A percentile compares a stretch with the other conserved stretches of the same genome.
phyloP scores from a whole-genome alignment of 1,140 invertebrate genomes.

The Caenorhabditis elegans region WBcel235 BX284605.5:16426501-16427000 shows the following conservation, averaged over 20 bases:
- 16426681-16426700: not conserved
- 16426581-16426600: not conserved
- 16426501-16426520: not conserved
- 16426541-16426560: too few species aligned
- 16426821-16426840: not conserved
- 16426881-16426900: not conserved
- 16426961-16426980: not conserved
- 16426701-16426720: not conserved
- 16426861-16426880: not conserved
- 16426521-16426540: not conserved
- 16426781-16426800: not conserved
- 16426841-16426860: not conserved
- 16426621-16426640: too few species aligned
- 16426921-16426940: not conserved
- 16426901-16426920: not conserved
- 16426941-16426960: too few species aligned
- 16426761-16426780: not conserved
- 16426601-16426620: too few species aligned
- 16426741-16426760: not conserved
- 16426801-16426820: not conserved
- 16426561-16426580: not conserved
- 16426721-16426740: not conserved
- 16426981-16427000: not conserved
- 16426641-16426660: not conserved
- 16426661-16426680: not conserved